Evolutionary conservation across 1,140 invertebrate species (phyloP).

Genomic region (Stegodyphus dumicola): DNA sequence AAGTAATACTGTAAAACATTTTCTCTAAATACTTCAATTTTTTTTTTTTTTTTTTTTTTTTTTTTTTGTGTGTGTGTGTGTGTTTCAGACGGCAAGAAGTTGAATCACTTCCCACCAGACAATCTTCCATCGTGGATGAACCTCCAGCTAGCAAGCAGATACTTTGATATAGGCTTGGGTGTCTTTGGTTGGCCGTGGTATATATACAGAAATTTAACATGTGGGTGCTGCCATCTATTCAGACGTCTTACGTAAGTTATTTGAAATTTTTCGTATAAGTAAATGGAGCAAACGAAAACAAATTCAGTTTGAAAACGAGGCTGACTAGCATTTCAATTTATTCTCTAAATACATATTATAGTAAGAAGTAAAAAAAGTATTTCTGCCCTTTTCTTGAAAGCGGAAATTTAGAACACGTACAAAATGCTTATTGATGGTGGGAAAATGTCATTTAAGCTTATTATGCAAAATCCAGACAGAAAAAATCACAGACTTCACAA

Average conservation of each 20-base stretch:
- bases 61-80: slow-evolving; percentile 1
- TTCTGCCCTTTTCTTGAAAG: too few relatives aligned
- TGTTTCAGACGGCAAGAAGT: slow-evolving; percentile 7
- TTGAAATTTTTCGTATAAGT: not conserved
- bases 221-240: slow-evolving; percentile 28
- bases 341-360: too few relatives aligned
- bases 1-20: too few relatives aligned
- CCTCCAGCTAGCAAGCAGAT: slow-evolving; percentile 9
- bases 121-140: slow-evolving; percentile 39
- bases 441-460: too few relatives aligned
- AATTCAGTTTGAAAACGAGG: not conserved
- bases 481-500: too few relatives aligned
- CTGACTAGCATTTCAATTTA: too few relatives aligned
- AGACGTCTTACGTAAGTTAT: slow-evolving; percentile 33
- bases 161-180: slow-evolving; percentile 33
- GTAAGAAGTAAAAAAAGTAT: too few relatives aligned
- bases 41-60: too few relatives aligned
- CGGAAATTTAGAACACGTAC: too few relatives aligned
- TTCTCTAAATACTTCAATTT: not conserved
- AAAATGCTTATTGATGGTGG: too few relatives aligned
- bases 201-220: slow-evolving; percentile 24
- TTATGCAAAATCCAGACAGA: too few relatives aligned
- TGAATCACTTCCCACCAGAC: slow-evolving; percentile 30
- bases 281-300: not conserved
- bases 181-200: slow-evolving; percentile 48